These are phyloP conservation scores for Hirtodrosophila duncani DNA, from an alignment of 2,888 invertebrate genomes.

Conservation along the genomic window DNA sequence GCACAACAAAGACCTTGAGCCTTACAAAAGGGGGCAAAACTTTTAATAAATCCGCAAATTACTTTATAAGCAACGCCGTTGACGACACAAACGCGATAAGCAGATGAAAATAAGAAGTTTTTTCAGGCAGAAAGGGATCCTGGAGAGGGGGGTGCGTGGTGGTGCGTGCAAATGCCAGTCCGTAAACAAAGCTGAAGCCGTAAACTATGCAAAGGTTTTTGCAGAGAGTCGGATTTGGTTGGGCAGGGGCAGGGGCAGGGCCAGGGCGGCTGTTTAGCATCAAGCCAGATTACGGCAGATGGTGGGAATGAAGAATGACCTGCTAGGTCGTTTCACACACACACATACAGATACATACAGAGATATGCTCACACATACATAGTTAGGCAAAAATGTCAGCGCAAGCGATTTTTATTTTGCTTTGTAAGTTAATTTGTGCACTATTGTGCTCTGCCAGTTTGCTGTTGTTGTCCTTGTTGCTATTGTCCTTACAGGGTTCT, in stretches of 20 bases:
- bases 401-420: constrained; percentile 66
- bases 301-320: constrained; percentile 39
- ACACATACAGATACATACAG: neutral
- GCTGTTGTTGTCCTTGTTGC: constrained; percentile 10
- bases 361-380: constrained; percentile 23
- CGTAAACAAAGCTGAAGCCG: constrained; percentile 53
- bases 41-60: constrained; percentile 72
- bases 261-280: constrained; percentile 36
- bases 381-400: constrained; percentile 44
- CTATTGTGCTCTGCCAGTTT: constrained; percentile 52
- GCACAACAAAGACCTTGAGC: constrained; percentile 22
- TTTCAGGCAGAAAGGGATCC: no score
- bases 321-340: constrained; percentile 14
- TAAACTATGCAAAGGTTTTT: constrained; percentile 40
- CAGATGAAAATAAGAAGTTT: constrained; percentile 22
- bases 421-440: constrained; percentile 72
- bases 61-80: constrained; percentile 58
- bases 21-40: constrained; percentile 57
- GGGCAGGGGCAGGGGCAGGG: neutral
- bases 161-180: constrained; percentile 2
- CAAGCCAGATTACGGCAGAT: constrained; percentile 53
- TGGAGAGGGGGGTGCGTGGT: neutral
- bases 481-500: neutral
- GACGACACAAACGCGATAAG: constrained; percentile 36
- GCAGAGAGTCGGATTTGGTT: neutral